Evolutionary conservation across 2,888 invertebrate species (phyloP), one percentile per base, ranked within the genome.

Genomic region (Dasysyrphus albostriatus): DNA sequence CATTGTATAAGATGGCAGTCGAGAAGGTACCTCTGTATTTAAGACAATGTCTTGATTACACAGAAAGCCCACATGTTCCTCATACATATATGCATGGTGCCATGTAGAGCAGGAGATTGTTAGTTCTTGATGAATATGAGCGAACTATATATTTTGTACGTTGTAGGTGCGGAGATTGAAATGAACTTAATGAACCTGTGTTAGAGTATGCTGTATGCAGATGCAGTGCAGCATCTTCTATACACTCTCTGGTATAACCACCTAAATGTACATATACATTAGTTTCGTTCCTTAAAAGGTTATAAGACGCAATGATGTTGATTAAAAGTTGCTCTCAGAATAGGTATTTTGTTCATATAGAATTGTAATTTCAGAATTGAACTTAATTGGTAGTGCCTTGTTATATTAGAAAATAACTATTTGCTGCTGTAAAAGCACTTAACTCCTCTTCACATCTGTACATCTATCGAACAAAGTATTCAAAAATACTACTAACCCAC

Each of bases 111-210:
- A 37, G 54, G n/a, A 74, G 74, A 70, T 79, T 83, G 58, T 70
- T 79, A 54, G 69, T 74, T 79, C 51, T 79, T 79, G 74, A 79
- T 69, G 74, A 69, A 69, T 65, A 61, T 29, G 39, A 58, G 42
- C n/a, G 24, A 58, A 63, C 16, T n/a, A 19, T 29, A 12, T 4
- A 24, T 51, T 32, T 32, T 54, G 14, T 14, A 56, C 8, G 47
- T 65, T 65, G 56, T 42, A 58, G 75, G 49, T 75, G 79, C 24
- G 24, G 42, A 61, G 70, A 75, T 83, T 83, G 83, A 75, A 79
- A 83, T 83, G 70, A 83, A 79, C 74, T 63, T 79, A 79, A 83
- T 83, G 83, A 83, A 83, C 63, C 69, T 65, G 34, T 74, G 39
- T 9, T 8, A 24, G 7, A 4, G 74, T 75, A 58, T 79, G 49